A percentile compares a stretch with the other conserved stretches of the same genome.
These are phyloP conservation scores for Galeruca laticollis DNA, from an alignment of 2,888 invertebrate genomes.

Conservation along the genomic window DNA sequence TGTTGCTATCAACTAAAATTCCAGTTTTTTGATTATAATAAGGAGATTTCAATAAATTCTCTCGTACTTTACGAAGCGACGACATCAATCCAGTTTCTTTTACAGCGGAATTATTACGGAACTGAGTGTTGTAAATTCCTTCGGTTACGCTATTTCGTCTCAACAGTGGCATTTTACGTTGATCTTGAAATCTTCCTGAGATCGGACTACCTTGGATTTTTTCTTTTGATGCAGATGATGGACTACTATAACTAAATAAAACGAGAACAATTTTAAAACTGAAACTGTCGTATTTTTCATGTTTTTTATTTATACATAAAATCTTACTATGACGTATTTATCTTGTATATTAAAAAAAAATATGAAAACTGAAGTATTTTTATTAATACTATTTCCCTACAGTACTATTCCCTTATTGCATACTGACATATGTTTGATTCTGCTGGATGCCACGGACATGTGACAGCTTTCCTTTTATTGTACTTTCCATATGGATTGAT, in stretches of 20 bases:
- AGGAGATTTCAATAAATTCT: conserved; percentile 47
- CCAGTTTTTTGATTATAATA: conserved; percentile 30
- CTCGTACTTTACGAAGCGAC: conserved; percentile 45
- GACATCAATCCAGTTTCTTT: conserved; percentile 47
- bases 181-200: neutral
- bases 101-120: conserved; percentile 42
- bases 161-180: neutral
- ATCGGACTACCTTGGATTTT: neutral
- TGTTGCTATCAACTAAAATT: conserved; percentile 7
- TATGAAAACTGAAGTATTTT: no score
- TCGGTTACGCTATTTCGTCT: conserved; percentile 33
- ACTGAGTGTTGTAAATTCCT: neutral
- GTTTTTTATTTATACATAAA: no score
- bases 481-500: no score
- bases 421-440: no score
- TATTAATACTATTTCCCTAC: no score
- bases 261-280: no score
- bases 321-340: no score
- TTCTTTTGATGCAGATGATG: conserved; percentile 7
- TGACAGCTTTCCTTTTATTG: no score
- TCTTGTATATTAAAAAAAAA: no score
- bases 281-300: no score
- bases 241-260: conserved; percentile 1
- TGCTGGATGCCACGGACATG: no score
- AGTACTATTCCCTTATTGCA: no score